A percentile compares a stretch with the other conserved stretches of the same genome.
These are phyloP conservation scores for Euborellia annulipes DNA, from an alignment of 1,140 invertebrate species.

Conservation along the genomic window DNA sequence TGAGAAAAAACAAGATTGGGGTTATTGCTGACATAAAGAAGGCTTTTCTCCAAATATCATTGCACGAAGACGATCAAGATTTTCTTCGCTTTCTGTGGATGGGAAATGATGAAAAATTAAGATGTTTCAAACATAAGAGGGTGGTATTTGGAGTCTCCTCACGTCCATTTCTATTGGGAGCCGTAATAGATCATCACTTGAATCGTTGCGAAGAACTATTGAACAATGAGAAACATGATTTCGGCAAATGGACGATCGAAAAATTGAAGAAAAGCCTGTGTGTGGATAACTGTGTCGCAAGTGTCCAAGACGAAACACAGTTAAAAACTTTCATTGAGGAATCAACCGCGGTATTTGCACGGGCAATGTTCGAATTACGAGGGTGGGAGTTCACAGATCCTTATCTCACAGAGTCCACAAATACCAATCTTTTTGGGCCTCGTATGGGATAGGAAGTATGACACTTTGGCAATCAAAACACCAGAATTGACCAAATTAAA, in stretches of 20 bases:
- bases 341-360: conserved; percentile 12
- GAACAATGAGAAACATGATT: conserved; percentile 2
- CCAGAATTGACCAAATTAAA: neutral
- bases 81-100: conserved; percentile 24
- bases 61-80: conserved; percentile 18
- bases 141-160: conserved; percentile 14
- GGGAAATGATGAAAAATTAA: conserved; percentile 10
- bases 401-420: conserved; percentile 1
- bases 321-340: conserved; percentile 12
- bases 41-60: conserved; percentile 26
- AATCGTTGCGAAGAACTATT: no score
- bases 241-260: conserved; percentile 7
- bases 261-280: conserved; percentile 14
- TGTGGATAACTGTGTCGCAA: conserved; percentile 19
- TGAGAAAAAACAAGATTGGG: conserved; percentile 22
- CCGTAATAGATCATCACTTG: conserved; percentile 6
- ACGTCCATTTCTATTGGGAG: conserved; percentile 11
- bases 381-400: conserved; percentile 16
- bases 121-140: conserved; percentile 18
- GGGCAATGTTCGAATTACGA: conserved; percentile 19
- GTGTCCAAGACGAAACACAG: conserved; percentile 13
- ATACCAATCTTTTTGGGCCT: conserved; percentile 14
- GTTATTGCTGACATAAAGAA: conserved; percentile 26
- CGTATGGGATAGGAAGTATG: conserved; percentile 13
- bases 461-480: conserved; percentile 11